Evolutionary conservation across 1,140 invertebrate species (phyloP).

Genomic region (Bombus breviceps): DNA sequence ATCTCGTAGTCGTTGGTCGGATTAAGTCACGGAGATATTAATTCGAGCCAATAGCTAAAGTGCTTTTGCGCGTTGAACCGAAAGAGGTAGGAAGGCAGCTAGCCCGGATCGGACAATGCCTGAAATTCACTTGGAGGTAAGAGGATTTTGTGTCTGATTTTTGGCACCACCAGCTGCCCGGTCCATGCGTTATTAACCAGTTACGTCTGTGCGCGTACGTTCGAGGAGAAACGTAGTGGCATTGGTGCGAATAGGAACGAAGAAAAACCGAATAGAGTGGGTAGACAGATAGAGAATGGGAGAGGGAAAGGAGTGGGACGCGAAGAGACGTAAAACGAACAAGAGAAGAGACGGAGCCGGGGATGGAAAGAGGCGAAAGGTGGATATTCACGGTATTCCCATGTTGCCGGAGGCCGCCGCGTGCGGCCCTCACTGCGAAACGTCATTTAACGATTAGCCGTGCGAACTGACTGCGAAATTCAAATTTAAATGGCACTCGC

Average conservation of each 20-base stretch:
- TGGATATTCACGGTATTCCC: conserved; percentile 47
- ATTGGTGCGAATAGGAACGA: neutral
- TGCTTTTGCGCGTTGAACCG: conserved; percentile 53
- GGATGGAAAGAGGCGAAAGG: conserved; percentile 32
- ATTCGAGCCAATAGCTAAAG: conserved; percentile 40
- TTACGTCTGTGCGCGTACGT: neutral
- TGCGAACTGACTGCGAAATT: conserved; percentile 62
- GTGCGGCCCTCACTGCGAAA: conserved; percentile 53
- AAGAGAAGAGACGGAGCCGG: conserved; percentile 21
- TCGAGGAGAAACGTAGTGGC: neutral
- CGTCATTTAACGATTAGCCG: conserved; percentile 72
- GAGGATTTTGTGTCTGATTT: conserved; percentile 46
- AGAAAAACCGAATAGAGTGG: neutral
- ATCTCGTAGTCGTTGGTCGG: neutral
- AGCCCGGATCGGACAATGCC: neutral
- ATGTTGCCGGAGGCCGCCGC: conserved; percentile 26
- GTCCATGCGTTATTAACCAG: conserved; percentile 18
- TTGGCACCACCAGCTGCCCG: neutral
- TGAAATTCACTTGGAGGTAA: conserved; percentile 41
- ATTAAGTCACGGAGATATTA: conserved; percentile 43
- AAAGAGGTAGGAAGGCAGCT: conserved; percentile 42
- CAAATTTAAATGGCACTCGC: conserved; percentile 65
- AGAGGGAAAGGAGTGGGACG: neutral
- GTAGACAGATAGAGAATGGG: neutral
- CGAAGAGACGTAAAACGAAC: conserved; percentile 23